Percentiles rank a stretch among this genome's conserved stretches.
Evolutionary conservation across 2,888 invertebrate genomes (phyloP).

Genomic region (Orthonevra nobilis): DNA sequence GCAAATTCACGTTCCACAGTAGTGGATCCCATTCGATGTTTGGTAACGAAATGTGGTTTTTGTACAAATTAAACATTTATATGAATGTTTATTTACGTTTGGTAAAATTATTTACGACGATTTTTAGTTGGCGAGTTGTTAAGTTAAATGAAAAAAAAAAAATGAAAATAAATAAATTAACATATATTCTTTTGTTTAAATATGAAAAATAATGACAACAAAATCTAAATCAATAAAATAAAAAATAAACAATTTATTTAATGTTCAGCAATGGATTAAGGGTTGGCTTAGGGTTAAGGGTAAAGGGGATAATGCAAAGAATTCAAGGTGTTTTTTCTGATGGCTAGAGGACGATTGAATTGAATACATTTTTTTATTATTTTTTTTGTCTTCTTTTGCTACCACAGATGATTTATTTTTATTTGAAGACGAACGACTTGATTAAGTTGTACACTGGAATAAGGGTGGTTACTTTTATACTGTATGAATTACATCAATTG

Average conservation of each 20-base stretch:
- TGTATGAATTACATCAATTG: constrained; percentile 53
- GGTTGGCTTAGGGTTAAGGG: too few relatives aligned
- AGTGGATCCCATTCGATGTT: constrained; percentile 46
- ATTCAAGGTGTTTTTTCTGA: constrained; percentile 4
- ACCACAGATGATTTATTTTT: constrained; percentile 72
- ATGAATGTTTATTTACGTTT: constrained; percentile 41
- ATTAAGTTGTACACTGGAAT: constrained; percentile 54
- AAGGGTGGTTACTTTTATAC: constrained; percentile 48
- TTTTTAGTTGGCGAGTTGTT: constrained; percentile 71
- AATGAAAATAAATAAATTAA: constrained; percentile 78
- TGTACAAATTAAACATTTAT: constrained; percentile 50
- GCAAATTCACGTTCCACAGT: constrained; percentile 18
- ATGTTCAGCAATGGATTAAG: constrained; percentile 55
- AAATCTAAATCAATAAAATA: constrained; percentile 10
- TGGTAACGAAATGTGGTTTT: constrained; percentile 28
- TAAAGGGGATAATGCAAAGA: too few relatives aligned
- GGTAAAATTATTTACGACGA: constrained; percentile 44
- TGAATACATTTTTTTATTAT: constrained; percentile 25
- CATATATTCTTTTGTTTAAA: too few relatives aligned
- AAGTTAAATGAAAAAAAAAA: constrained; percentile 83
- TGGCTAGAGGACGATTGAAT: not conserved
- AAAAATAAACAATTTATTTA: constrained; percentile 16
- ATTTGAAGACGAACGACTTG: constrained; percentile 56
- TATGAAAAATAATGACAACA: constrained; percentile 32
- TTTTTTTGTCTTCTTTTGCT: constrained; percentile 66